Evolutionary conservation across 2,113 vertebrate species (phyloP).

Genomic region (Thryonomys swinderianus): DNA sequence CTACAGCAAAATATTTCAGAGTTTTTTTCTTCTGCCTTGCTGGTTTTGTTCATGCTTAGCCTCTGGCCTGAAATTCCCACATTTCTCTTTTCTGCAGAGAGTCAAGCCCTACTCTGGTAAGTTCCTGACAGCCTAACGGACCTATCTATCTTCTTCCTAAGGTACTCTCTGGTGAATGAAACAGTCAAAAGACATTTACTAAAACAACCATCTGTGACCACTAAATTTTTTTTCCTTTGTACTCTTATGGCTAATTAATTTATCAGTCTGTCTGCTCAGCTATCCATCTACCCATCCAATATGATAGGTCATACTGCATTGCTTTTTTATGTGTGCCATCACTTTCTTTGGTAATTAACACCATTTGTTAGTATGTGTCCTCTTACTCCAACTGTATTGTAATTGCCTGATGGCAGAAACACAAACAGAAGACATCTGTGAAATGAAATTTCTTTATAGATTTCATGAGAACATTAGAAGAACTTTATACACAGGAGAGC

Average conservation of each 20-base stretch:
- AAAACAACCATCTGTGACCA: neutral
- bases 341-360: neutral
- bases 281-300: no score
- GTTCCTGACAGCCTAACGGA: neutral
- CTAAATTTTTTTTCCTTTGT: slow-evolving; percentile 13
- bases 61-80: neutral
- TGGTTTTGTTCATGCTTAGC: neutral
- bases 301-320: neutral
- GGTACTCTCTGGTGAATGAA: neutral
- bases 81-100: neutral
- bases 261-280: neutral
- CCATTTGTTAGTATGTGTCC: neutral
- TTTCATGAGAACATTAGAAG: neutral
- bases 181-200: neutral
- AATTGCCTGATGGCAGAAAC: neutral
- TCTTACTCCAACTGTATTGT: neutral
- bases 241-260: neutral
- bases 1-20: no score
- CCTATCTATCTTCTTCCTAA: neutral
- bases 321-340: neutral
- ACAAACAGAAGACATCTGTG: no score
- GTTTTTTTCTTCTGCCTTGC: neutral
- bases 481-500: neutral
- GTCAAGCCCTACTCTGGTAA: neutral
- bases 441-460: neutral